phyloP scores from a whole-genome alignment of 1,140 invertebrate genomes.

The Musca domestica region DNA sequence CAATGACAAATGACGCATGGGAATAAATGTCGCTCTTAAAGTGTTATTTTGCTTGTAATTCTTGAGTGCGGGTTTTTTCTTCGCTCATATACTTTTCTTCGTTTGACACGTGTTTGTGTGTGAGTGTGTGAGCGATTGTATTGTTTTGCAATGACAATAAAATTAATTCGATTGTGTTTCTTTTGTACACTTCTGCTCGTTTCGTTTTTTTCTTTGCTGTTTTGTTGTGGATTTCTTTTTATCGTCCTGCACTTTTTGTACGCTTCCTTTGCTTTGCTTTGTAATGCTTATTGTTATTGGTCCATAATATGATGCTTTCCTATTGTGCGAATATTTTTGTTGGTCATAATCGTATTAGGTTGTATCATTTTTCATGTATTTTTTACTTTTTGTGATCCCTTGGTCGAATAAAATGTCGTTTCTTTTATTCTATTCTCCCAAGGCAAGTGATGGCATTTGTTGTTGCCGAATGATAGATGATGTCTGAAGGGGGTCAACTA shows the following conservation, averaged over 20 bases:
- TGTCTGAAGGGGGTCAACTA: neutral
- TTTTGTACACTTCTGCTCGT: neutral
- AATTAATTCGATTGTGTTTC: conserved; percentile 17
- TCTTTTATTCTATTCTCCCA: too few relatives aligned
- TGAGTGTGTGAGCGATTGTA: neutral
- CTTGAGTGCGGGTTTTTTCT: neutral
- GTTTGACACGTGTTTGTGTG: too few relatives aligned
- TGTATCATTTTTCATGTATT: conserved; percentile 15
- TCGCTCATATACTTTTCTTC: neutral
- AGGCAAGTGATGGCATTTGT: conserved; percentile 3
- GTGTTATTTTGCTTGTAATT: conserved; percentile 3
- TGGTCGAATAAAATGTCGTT: neutral
- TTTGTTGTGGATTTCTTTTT: neutral
- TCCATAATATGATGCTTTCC: neutral
- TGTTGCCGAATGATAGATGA: conserved; percentile 11
- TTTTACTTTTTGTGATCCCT: neutral
- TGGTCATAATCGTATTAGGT: conserved; percentile 5
- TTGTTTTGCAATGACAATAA: conserved; percentile 18
- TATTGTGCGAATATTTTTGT: conserved; percentile 11
- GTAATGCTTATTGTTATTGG: conserved; percentile 4
- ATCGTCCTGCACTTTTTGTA: neutral
- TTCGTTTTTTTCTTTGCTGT: neutral
- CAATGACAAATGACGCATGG: conserved; percentile 16
- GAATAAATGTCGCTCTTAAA: conserved; percentile 3
- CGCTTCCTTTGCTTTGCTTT: neutral